phyloP scores from a whole-genome alignment of 1,140 invertebrate genomes.

The Zaprionus vittiger region DNA sequence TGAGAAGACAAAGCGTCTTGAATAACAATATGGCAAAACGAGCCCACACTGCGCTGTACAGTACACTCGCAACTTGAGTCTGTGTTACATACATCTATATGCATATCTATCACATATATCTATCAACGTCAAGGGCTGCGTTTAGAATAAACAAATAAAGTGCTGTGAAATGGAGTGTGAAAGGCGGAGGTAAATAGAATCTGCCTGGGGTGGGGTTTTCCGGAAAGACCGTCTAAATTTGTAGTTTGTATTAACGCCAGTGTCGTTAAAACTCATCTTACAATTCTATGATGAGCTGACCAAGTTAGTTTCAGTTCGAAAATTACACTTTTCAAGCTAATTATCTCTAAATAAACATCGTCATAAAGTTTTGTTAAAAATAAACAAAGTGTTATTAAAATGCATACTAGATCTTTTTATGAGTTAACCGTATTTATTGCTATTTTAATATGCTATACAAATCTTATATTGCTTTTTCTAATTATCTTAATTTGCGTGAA shows the following conservation, averaged over 20 bases:
- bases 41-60: conserved; percentile 1
- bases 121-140: conserved; percentile 64
- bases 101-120: conserved; percentile 13
- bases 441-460: not conserved
- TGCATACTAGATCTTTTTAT: not conserved
- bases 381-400: not conserved
- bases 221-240: not conserved
- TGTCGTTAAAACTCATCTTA: not conserved
- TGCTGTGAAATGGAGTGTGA: conserved; percentile 7
- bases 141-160: conserved; percentile 61
- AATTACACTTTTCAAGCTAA: not conserved
- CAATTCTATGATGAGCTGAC: not conserved
- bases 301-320: not conserved
- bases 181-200: conserved; percentile 3
- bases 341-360: not conserved
- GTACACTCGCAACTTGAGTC: not conserved
- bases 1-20: conserved; percentile 53
- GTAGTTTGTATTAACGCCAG: not conserved
- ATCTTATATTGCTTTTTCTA: not conserved
- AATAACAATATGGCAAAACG: conserved; percentile 57
- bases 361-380: not conserved
- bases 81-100: not conserved
- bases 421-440: not conserved
- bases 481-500: not conserved
- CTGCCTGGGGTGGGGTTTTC: not conserved